Conservation (phyloP, 1,140 invertebrate genomes). For the Tetraneura akinire region DNA sequence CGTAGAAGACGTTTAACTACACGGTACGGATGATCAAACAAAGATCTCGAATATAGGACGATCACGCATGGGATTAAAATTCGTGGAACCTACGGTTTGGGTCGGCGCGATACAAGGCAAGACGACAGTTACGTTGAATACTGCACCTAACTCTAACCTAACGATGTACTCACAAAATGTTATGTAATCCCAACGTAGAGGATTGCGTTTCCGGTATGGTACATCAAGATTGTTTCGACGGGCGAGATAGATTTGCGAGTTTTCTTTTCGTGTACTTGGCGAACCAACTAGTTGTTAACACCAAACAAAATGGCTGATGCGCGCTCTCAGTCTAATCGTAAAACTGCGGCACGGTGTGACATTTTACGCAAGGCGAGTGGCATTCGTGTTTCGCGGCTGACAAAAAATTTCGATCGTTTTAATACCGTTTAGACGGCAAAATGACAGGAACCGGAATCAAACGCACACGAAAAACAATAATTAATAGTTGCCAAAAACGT, state of each 20-base stretch:
- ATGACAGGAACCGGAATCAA: not conserved
- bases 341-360: conserved; percentile 9
- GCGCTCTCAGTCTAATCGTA: not conserved
- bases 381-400: not conserved
- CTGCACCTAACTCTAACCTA: too few relatives aligned
- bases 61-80: too few relatives aligned
- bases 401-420: not conserved
- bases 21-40: too few relatives aligned
- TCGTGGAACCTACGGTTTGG: too few relatives aligned
- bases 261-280: not conserved
- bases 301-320: conserved; percentile 49
- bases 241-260: not conserved
- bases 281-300: not conserved
- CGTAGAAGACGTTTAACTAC: too few relatives aligned
- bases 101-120: not conserved
- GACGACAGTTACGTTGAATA: not conserved
- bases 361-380: conserved; percentile 18
- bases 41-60: too few relatives aligned
- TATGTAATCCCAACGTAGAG: conserved; percentile 51
- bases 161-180: conserved; percentile 42
- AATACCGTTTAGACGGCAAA: not conserved
- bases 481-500: not conserved
- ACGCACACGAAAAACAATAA: conserved; percentile 8
- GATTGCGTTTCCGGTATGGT: conserved; percentile 38
- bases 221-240: conserved; percentile 43